These are phyloP conservation scores for Dastarcus helophoroides DNA, from an alignment of 2,888 invertebrate genomes.

Conservation along the genomic window DNA sequence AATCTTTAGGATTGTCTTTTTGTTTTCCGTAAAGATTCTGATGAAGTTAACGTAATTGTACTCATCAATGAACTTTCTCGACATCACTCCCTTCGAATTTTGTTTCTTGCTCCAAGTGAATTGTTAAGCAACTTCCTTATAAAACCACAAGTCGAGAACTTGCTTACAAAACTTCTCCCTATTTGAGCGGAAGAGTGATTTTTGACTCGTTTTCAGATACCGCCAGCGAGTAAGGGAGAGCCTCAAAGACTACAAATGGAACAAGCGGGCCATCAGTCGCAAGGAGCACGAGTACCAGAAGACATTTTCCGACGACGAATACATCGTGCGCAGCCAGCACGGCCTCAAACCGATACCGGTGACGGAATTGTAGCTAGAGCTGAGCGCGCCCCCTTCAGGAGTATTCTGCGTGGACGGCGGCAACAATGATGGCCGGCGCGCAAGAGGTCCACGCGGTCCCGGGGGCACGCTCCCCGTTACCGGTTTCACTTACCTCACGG, in stretches of 20 bases:
- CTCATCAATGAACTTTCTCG: too few species aligned
- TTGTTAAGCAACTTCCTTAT: too few species aligned
- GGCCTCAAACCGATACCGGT: conserved; percentile 66
- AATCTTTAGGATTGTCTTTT: too few species aligned
- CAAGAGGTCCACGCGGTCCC: conserved; percentile 37
- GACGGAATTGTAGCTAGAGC: conserved; percentile 93
- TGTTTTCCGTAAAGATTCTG: too few species aligned
- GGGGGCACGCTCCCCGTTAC: conserved; percentile 58
- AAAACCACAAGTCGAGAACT: too few species aligned
- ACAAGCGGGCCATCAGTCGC: conserved; percentile 56
- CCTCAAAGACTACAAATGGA: conserved; percentile 73
- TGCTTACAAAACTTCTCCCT: too few species aligned
- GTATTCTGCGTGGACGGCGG: conserved; percentile 55
- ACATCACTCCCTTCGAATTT: too few species aligned
- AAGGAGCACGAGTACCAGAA: conserved; percentile 85
- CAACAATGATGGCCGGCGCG: conserved; percentile 36
- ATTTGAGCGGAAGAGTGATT: too few species aligned
- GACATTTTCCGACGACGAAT: conserved; percentile 81
- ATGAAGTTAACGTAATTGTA: too few species aligned
- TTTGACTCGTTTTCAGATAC: too few species aligned
- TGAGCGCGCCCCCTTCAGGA: conserved; percentile 75
- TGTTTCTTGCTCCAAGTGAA: too few species aligned
- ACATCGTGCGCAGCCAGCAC: conserved; percentile 56
- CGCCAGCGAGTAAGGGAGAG: conserved; percentile 70
- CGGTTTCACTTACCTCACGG: conserved; percentile 66